Evolutionary conservation across 1,140 invertebrate species (phyloP).

Genomic region (Meloidogyne chitwoodi): DNA sequence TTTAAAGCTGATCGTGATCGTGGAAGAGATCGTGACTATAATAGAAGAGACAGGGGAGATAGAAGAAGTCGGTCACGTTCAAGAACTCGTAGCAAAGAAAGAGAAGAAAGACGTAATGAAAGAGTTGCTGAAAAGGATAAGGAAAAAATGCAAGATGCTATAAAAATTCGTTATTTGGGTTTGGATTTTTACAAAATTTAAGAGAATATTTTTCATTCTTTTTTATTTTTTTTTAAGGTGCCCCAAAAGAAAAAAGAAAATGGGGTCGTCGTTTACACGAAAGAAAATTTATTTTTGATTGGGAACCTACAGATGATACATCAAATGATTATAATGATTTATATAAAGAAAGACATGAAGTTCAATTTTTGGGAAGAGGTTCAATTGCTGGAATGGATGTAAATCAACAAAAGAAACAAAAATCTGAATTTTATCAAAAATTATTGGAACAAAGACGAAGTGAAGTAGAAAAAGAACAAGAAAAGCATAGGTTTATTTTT

Average conservation of each 20-base stretch:
- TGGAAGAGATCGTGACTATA: slow-evolving; percentile 32
- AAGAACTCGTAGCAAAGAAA: slow-evolving; percentile 46
- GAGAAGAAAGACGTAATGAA: slow-evolving; percentile 33
- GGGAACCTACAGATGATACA: slow-evolving; percentile 97
- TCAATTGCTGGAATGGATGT: slow-evolving; percentile 92
- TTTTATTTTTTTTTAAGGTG: slow-evolving; percentile 65
- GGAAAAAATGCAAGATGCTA: slow-evolving; percentile 50
- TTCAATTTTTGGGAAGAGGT: slow-evolving; percentile 94
- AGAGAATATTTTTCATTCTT: too few species aligned
- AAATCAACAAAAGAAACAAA: slow-evolving; percentile 84
- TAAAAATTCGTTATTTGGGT: slow-evolving; percentile 45
- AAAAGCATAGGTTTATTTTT: slow-evolving; percentile 64
- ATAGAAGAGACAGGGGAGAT: slow-evolving; percentile 26
- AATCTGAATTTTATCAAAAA: slow-evolving; percentile 96
- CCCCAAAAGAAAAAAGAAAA: slow-evolving; percentile 76
- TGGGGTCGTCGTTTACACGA: slow-evolving; percentile 87
- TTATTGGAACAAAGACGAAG: slow-evolving; percentile 88
- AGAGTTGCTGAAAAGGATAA: slow-evolving; percentile 27
- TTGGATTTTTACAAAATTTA: not conserved
- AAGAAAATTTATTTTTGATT: slow-evolving; percentile 98
- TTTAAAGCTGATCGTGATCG: slow-evolving; percentile 7
- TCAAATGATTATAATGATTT: slow-evolving; percentile 93
- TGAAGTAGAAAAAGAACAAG: slow-evolving; percentile 93
- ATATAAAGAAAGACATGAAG: slow-evolving; percentile 89
- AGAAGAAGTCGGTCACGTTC: slow-evolving; percentile 38